A percentile compares a stretch with the other conserved stretches of the same genome.
These are phyloP conservation scores for Stichodactyla helianthus DNA, from an alignment of 64 coral and sea anemone species.

Conservation along the genomic window DNA sequence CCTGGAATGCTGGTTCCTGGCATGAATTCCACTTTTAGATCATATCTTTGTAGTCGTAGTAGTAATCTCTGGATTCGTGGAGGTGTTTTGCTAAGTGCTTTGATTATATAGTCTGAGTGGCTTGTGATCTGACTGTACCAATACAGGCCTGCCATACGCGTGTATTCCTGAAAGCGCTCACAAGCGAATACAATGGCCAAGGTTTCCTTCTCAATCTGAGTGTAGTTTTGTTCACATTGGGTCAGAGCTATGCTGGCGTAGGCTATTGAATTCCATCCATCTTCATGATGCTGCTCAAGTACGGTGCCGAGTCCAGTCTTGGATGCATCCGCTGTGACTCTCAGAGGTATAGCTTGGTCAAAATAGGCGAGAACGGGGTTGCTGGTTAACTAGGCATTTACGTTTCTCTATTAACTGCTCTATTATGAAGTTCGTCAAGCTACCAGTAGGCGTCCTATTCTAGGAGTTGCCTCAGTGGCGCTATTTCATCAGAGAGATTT, in stretches of 20 bases:
- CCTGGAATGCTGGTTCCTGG: constrained; percentile 36
- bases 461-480: no score
- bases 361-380: constrained; percentile 17
- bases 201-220: constrained; percentile 41
- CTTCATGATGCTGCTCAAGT: constrained; percentile 17
- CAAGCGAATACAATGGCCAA: constrained; percentile 45
- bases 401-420: constrained; percentile 4
- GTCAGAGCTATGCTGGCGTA: constrained; percentile 20
- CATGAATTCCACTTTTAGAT: constrained; percentile 29
- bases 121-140: constrained; percentile 28
- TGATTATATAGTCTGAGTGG: constrained; percentile 27
- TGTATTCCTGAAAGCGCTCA: constrained; percentile 45
- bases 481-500: no score
- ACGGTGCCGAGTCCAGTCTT: constrained; percentile 27
- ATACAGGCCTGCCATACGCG: constrained; percentile 8
- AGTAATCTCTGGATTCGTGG: constrained; percentile 40
- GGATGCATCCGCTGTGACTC: constrained; percentile 30
- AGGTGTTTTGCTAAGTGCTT: constrained; percentile 33
- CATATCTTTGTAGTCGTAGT: constrained; percentile 30
- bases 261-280: constrained; percentile 25
- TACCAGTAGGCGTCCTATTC: neutral
- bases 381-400: constrained; percentile 29
- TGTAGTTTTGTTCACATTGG: constrained; percentile 24
- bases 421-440: neutral
- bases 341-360: neutral